Evolutionary conservation across 1,140 invertebrate genomes (phyloP).

Genomic region (Rhopalosiphum padi): DNA sequence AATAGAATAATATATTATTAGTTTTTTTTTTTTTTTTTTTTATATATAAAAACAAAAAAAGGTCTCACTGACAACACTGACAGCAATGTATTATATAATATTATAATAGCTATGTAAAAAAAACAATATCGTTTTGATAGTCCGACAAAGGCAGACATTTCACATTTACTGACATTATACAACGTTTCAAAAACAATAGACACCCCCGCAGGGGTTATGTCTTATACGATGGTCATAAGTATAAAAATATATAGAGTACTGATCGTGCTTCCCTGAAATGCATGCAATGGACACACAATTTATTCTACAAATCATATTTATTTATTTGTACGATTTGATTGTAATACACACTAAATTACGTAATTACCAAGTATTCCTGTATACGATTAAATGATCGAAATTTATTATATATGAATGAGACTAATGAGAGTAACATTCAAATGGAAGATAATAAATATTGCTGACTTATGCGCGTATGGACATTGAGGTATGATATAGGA

Average conservation of each 20-base stretch:
- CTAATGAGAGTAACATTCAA: too few species aligned
- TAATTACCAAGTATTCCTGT: not conserved
- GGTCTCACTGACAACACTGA: not conserved
- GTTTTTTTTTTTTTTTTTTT: not conserved
- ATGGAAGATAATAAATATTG: too few species aligned
- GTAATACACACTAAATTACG: not conserved
- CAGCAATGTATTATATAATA: not conserved
- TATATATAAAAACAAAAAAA: not conserved
- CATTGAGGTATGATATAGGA: not conserved
- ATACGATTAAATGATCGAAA: not conserved
- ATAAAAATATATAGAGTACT: not conserved
- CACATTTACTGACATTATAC: not conserved
- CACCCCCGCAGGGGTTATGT: not conserved
- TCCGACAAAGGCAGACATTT: not conserved
- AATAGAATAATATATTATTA: not conserved
- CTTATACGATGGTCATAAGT: not conserved
- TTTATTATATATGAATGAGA: not conserved
- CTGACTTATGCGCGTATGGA: too few species aligned
- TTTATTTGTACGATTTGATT: not conserved
- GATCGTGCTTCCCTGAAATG: not conserved
- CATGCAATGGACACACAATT: not conserved
- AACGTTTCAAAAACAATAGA: slow-evolving; percentile 10
- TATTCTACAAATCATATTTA: not conserved
- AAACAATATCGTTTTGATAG: not conserved
- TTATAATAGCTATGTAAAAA: not conserved